Evolutionary conservation across 2,113 vertebrate genomes (phyloP).

Genomic region (Sakesphorus luctuosus): DNA sequence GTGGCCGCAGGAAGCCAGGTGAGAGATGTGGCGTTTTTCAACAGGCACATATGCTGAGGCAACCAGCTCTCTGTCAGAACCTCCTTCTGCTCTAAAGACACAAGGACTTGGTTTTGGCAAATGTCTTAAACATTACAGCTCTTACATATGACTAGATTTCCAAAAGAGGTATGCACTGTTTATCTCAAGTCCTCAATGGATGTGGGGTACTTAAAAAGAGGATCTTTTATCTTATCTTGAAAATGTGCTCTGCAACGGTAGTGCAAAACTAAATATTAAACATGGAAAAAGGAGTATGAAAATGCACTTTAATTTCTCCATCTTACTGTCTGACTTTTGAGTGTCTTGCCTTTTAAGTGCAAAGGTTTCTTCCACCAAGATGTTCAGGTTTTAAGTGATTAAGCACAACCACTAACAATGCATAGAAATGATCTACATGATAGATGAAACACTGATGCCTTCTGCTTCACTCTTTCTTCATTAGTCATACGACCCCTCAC

Average conservation of each 20-base stretch:
- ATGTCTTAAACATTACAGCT: background rate
- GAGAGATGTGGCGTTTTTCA: background rate
- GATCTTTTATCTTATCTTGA: conserved; percentile 23
- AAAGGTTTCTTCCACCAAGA: background rate
- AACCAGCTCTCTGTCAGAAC: background rate
- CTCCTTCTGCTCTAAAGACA: background rate
- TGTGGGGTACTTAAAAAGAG: background rate
- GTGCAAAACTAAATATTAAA: conserved; percentile 8
- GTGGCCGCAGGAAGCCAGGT: background rate
- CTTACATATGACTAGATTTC: background rate
- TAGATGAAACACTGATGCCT: background rate
- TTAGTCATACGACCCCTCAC: background rate
- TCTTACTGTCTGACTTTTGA: background rate
- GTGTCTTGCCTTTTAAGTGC: background rate
- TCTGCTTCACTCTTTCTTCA: background rate
- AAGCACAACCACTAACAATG: background rate
- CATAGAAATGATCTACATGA: background rate
- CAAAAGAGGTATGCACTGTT: background rate
- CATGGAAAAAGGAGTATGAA: background rate
- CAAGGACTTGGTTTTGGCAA: background rate
- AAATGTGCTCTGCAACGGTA: background rate
- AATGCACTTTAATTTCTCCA: background rate
- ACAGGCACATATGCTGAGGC: background rate
- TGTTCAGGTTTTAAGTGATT: background rate
- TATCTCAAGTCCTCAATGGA: background rate